phyloP scores from a whole-genome alignment of 1,140 invertebrate species.

The Ridgeia piscesae region DNA sequence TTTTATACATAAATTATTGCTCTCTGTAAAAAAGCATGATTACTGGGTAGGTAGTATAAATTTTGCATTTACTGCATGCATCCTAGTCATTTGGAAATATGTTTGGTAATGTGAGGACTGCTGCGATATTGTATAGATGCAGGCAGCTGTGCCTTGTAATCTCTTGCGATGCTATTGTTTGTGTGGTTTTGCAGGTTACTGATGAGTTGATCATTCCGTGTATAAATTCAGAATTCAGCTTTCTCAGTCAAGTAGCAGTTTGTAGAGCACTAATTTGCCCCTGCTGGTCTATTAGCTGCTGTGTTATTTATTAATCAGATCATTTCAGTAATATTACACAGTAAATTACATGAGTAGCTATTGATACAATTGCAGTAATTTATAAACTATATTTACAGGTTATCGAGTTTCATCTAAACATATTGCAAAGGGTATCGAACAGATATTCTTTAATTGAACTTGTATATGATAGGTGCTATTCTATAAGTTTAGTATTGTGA shows the following conservation, averaged over 20 bases:
- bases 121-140: background rate
- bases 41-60: background rate
- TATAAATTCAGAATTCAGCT: conserved; percentile 1
- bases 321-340: background rate
- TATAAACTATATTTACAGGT: background rate
- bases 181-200: background rate
- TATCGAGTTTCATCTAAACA: background rate
- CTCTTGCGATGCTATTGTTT: background rate
- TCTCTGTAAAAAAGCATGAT: background rate
- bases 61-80: background rate
- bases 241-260: background rate
- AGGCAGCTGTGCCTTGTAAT: background rate
- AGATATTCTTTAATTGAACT: background rate
- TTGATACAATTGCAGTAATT: background rate
- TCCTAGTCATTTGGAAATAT: conserved; percentile 1
- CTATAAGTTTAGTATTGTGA: background rate
- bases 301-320: background rate
- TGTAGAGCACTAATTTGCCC: background rate
- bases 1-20: conserved; percentile 7
- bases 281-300: background rate
- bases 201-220: background rate
- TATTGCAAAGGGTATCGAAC: background rate
- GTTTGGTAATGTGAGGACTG: background rate
- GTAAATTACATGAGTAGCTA: background rate
- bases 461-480: background rate